Evolutionary conservation across 2,797 vertebrate genomes (phyloP).

Genomic region (Darevskia nairensis): DNA sequence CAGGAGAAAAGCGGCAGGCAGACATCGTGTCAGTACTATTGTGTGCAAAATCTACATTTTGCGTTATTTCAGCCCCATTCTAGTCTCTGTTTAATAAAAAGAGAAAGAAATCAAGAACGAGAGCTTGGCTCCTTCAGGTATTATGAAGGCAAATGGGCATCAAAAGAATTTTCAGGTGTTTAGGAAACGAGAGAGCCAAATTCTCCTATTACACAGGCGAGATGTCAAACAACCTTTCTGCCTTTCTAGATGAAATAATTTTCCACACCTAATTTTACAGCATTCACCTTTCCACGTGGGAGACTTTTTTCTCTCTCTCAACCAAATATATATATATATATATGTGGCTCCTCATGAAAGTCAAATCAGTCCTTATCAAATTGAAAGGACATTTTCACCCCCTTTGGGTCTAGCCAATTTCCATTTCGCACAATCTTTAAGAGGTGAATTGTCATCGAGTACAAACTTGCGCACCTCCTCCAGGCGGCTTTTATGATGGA

Average conservation of each 20-base stretch:
- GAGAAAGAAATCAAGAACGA: neutral
- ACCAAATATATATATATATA: conserved; percentile 9
- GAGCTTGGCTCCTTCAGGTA: neutral
- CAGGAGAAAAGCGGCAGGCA: neutral
- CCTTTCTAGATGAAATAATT: conserved; percentile 62
- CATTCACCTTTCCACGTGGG: conserved; percentile 33
- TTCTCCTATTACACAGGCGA: neutral
- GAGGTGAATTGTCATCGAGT: conserved; percentile 37
- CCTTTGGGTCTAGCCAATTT: conserved; percentile 43
- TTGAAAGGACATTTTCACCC: conserved; percentile 28
- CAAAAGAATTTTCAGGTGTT: conserved; percentile 39
- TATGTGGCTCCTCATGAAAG: conserved; percentile 63
- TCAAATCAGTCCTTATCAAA: conserved; percentile 48
- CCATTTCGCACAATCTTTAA: conserved; percentile 34
- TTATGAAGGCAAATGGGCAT: conserved; percentile 41
- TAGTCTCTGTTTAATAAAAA: neutral
- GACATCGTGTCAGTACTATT: neutral
- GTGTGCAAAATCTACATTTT: neutral
- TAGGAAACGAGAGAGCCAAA: conserved; percentile 42
- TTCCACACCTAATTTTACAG: conserved; percentile 57
- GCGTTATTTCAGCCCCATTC: conserved; percentile 22
- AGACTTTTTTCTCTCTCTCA: neutral
- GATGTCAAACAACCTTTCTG: conserved; percentile 50
- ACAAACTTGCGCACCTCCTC: conserved; percentile 9
- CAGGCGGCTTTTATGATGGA: conserved; percentile 45